Percentiles rank a stretch among this genome's conserved stretches.
These are phyloP conservation scores for Phyllopteryx taeniolatus DNA, from an alignment of 2,113 vertebrate species.

Conservation along the genomic window DNA sequence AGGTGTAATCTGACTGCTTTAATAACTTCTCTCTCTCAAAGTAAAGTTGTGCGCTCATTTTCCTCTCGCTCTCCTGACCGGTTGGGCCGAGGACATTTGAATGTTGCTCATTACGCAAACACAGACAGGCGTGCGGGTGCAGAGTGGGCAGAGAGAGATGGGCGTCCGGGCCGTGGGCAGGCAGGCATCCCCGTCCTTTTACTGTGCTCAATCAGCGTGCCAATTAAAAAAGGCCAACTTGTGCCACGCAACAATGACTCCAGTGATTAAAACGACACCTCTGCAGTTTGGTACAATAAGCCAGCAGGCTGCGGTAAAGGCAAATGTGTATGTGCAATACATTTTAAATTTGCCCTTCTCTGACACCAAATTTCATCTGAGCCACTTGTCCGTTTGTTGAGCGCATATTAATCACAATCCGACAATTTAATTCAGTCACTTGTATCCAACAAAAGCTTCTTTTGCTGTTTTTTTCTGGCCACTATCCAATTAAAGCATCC, in stretches of 20 bases:
- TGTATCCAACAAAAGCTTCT: slow-evolving; percentile 10
- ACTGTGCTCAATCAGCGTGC: slow-evolving; percentile 63
- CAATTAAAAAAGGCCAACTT: slow-evolving; percentile 74
- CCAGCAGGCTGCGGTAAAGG: slow-evolving; percentile 44
- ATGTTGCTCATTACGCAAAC: slow-evolving; percentile 50
- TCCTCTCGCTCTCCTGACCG: slow-evolving; percentile 9
- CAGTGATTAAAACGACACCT: slow-evolving; percentile 73
- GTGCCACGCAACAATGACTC: slow-evolving; percentile 66
- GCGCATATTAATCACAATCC: neutral
- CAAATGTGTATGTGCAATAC: neutral
- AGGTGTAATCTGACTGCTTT: neutral
- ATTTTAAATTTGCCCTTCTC: slow-evolving; percentile 26
- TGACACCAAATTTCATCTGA: slow-evolving; percentile 17
- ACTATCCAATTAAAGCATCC: neutral
- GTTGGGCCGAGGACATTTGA: slow-evolving; percentile 49
- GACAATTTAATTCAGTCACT: slow-evolving; percentile 11
- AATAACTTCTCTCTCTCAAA: neutral
- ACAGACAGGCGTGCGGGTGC: slow-evolving; percentile 34
- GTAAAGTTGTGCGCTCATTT: slow-evolving; percentile 19
- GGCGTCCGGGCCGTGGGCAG: slow-evolving; percentile 51
- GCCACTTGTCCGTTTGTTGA: neutral
- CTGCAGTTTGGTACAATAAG: slow-evolving; percentile 62
- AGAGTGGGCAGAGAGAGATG: slow-evolving; percentile 34
- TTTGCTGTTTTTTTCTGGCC: slow-evolving; percentile 8
- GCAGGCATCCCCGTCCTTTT: slow-evolving; percentile 57